phyloP scores from a whole-genome alignment of 2,113 vertebrate species.

The Hiodon tergisus region DNA sequence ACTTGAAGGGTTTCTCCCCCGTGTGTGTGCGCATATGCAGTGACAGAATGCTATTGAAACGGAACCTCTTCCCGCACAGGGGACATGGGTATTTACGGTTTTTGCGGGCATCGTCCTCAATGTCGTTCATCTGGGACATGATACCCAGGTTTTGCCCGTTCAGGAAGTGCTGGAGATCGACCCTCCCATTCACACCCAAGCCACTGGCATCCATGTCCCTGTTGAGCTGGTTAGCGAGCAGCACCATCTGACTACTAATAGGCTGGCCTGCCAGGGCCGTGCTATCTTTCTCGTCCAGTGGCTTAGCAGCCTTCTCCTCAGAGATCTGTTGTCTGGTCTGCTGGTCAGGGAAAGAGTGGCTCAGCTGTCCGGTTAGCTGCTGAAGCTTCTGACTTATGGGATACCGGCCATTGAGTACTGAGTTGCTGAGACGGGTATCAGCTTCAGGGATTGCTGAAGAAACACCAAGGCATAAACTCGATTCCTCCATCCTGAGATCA shows the following conservation, averaged over 20 bases:
- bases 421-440: conserved; percentile 82
- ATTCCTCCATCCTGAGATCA: conserved; percentile 91
- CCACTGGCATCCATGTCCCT: conserved; percentile 81
- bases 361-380: conserved; percentile 91
- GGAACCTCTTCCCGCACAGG: conserved; percentile 89
- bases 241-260: conserved; percentile 92
- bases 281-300: conserved; percentile 88
- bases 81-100: conserved; percentile 78
- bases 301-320: conserved; percentile 77
- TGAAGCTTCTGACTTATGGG: conserved; percentile 97
- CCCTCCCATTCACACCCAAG: conserved; percentile 82
- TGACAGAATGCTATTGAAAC: conserved; percentile 90
- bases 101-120: conserved; percentile 74
- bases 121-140: conserved; percentile 89
- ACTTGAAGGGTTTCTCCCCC: conserved; percentile 92
- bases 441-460: conserved; percentile 84
- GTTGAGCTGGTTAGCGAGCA: conserved; percentile 89
- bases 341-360: conserved; percentile 90
- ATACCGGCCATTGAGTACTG: conserved; percentile 94
- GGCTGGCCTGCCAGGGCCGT: conserved; percentile 84
- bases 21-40: conserved; percentile 98
- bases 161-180: conserved; percentile 94
- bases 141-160: conserved; percentile 96
- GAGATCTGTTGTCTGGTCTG: conserved; percentile 84
- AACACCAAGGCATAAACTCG: conserved; percentile 98